Evolutionary conservation across 2,797 vertebrate genomes (phyloP), one percentile per base, ranked within the genome.

Genomic region (Leptatherina wallacei): DNA sequence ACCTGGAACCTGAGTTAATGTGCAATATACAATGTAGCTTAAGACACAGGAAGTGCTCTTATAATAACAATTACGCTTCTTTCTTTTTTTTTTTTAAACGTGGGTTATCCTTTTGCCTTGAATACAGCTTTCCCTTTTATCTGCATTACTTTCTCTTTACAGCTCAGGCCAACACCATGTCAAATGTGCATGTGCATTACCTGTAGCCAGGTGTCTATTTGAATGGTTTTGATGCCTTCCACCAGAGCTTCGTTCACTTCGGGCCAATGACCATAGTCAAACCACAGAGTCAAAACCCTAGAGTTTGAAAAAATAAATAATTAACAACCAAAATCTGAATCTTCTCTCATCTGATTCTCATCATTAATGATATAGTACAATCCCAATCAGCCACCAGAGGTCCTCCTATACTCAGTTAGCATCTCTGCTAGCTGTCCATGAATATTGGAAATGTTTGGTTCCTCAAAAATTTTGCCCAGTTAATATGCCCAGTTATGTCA

Each of bases 201-300:
- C 96, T 99, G 98, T 27, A 99, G 88, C 98, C 98, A 99, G 1
- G 98, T 99, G 81, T 99, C 98, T 59, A 99, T 99, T 89, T 99
- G 98, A 87, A 99, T 99, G 7, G 98, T 99, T 83, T 99, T 99
- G 85, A 99, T 99, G 42, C 98, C 98, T 89, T 99, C 98, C 62
- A 99, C 98, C 47, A 99, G 92, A 65, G 96, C 98, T 91, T 99
- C 98, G 0, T 99, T 99, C 57, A 99, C 98, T 71, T 99, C 98
- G 49, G 98, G 96, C 97, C 98, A 99, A 73, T 99, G 98, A 12
- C 98, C 98, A 3, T 99, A 99, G 85, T 99, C 98, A 89, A 99
- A 99, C 98, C 98, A 99, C 33, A 99, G 90, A 32, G 98, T 99
- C 71, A 99, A 95, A 75, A 99, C 98, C 94, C 98, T 99, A 82